Conservation (phyloP, 1,140 invertebrate species). For the Chironomus striatipennis region DNA sequence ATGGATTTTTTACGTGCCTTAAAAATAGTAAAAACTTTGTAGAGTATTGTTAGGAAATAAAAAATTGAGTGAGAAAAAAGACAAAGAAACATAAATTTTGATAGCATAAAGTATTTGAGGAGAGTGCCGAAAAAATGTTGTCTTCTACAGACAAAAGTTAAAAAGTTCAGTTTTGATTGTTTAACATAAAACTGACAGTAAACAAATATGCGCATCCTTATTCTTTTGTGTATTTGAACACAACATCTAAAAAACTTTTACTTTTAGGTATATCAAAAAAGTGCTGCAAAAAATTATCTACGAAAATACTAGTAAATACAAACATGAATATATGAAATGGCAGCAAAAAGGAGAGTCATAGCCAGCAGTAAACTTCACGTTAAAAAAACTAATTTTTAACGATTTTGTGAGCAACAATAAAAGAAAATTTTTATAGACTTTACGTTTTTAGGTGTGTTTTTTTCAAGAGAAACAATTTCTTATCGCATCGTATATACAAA, state of each 20-base stretch:
- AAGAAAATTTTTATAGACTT: conserved; percentile 2
- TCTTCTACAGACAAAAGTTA: background rate
- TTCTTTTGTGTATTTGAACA: conserved; percentile 2
- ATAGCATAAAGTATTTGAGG: background rate
- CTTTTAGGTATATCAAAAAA: background rate
- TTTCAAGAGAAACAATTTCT: background rate
- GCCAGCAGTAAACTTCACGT: background rate
- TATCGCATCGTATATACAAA: background rate
- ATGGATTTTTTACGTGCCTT: conserved; percentile 7
- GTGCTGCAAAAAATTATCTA: no score
- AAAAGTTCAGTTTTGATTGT: background rate
- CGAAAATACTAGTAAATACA: no score
- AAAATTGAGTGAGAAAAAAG: background rate
- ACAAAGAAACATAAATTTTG: background rate
- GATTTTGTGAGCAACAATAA: conserved; percentile 16
- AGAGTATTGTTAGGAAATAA: background rate
- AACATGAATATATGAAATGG: background rate
- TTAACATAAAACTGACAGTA: background rate
- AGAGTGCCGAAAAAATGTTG: background rate
- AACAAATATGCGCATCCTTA: conserved; percentile 8
- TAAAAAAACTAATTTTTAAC: conserved; percentile 21
- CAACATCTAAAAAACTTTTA: background rate
- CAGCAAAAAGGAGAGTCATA: background rate
- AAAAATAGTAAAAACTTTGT: background rate
- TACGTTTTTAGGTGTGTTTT: conserved; percentile 7